phyloP scores from a whole-genome alignment of 2,888 invertebrate species.

The Harmothoe impar region DNA sequence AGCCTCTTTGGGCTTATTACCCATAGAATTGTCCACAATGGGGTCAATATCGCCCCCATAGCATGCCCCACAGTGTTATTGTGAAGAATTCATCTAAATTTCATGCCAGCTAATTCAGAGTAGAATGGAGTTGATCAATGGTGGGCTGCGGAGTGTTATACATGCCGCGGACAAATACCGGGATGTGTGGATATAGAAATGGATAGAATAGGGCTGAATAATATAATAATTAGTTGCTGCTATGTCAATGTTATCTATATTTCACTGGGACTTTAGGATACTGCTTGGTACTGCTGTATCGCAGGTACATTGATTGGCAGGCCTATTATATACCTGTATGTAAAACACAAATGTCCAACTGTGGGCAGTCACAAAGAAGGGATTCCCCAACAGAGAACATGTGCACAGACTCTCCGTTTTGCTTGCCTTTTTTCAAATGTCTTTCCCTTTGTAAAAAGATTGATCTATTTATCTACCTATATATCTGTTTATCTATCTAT shows the following conservation, averaged over 20 bases:
- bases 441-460: too few species aligned
- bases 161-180: neutral
- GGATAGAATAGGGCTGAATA: neutral
- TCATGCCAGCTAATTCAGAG: neutral
- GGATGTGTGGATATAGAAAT: neutral
- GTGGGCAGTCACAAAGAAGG: too few species aligned
- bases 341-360: too few species aligned
- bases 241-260: neutral
- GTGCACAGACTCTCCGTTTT: too few species aligned
- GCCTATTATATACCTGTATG: too few species aligned
- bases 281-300: neutral
- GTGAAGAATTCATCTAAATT: constrained; percentile 16
- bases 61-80: neutral
- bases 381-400: too few species aligned
- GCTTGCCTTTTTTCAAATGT: too few species aligned
- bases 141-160: neutral
- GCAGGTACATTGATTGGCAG: too few species aligned
- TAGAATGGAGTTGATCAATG: neutral
- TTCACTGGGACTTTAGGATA: neutral
- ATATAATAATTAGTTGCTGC: neutral
- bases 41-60: neutral
- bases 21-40: neutral
- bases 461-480: too few species aligned
- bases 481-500: too few species aligned
- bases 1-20: neutral